phyloP scores from a whole-genome alignment of 2,888 invertebrate genomes.

The Masnerella sp. region DNA sequence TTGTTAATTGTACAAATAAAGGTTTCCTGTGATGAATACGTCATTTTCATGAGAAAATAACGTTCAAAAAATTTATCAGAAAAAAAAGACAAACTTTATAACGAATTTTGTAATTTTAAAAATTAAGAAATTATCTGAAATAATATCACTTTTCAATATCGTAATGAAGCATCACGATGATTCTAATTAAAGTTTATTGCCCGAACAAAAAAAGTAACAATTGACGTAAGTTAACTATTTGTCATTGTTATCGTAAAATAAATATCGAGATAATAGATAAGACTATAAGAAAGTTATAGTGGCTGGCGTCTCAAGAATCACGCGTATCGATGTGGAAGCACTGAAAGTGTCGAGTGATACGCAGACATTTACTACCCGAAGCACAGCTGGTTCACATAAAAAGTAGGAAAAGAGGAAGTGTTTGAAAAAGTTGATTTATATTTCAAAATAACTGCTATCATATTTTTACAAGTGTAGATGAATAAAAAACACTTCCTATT shows the following conservation, averaged over 20 bases:
- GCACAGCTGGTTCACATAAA: conserved; percentile 27
- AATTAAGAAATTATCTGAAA: too few species aligned
- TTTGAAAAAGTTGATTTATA: conserved; percentile 19
- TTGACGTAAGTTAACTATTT: not conserved
- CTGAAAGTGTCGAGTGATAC: conserved; percentile 19
- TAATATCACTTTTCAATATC: too few species aligned
- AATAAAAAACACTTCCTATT: not conserved
- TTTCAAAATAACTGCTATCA: not conserved
- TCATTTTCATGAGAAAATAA: too few species aligned
- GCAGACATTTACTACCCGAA: conserved; percentile 17
- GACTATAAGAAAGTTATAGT: conserved; percentile 28
- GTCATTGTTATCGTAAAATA: conserved; percentile 5
- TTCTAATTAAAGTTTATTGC: too few species aligned
- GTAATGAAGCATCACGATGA: too few species aligned
- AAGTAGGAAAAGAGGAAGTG: conserved; percentile 8
- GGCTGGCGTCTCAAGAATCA: conserved; percentile 26
- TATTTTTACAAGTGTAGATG: not conserved
- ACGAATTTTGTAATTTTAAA: not conserved
- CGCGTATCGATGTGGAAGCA: conserved; percentile 24
- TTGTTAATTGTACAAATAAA: conserved; percentile 8
- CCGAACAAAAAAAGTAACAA: too few species aligned
- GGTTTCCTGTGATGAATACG: too few species aligned
- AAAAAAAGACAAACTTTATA: too few species aligned
- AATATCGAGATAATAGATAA: conserved; percentile 16
- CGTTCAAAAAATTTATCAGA: too few species aligned